Conservation (phyloP, 2,888 invertebrate genomes). For the Tortrix viridana region DNA sequence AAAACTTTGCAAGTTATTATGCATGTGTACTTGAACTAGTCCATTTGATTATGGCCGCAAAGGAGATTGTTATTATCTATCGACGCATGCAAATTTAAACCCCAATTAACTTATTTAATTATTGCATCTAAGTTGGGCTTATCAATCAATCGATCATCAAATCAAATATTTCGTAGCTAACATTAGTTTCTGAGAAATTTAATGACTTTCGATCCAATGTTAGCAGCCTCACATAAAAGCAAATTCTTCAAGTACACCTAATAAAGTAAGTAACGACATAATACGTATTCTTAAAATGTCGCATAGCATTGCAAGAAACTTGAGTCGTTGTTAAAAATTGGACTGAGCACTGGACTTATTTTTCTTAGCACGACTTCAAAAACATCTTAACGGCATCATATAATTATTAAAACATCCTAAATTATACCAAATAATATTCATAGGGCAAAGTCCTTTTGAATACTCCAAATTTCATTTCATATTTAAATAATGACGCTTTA, state of each 20-base stretch:
- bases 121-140: slow-evolving; percentile 38
- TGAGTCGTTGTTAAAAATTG: too few species aligned
- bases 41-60: slow-evolving; percentile 10
- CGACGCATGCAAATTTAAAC: slow-evolving; percentile 59
- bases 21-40: slow-evolving; percentile 16
- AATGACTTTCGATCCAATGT: slow-evolving; percentile 49
- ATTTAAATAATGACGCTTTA: too few species aligned
- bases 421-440: too few species aligned
- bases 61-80: neutral
- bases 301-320: too few species aligned
- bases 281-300: slow-evolving; percentile 24
- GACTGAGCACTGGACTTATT: too few species aligned
- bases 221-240: slow-evolving; percentile 15
- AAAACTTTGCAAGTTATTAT: slow-evolving; percentile 6
- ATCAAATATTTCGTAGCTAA: too few species aligned
- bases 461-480: too few species aligned
- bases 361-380: too few species aligned
- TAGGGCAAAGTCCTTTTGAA: too few species aligned
- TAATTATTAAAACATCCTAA: too few species aligned
- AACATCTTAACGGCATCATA: too few species aligned
- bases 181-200: slow-evolving; percentile 30
- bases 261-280: slow-evolving; percentile 26
- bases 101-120: slow-evolving; percentile 46
- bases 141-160: too few species aligned
- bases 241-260: slow-evolving; percentile 25